phyloP scores from a whole-genome alignment of 2,113 vertebrate species.

The Grammomys surdaster region DNA sequence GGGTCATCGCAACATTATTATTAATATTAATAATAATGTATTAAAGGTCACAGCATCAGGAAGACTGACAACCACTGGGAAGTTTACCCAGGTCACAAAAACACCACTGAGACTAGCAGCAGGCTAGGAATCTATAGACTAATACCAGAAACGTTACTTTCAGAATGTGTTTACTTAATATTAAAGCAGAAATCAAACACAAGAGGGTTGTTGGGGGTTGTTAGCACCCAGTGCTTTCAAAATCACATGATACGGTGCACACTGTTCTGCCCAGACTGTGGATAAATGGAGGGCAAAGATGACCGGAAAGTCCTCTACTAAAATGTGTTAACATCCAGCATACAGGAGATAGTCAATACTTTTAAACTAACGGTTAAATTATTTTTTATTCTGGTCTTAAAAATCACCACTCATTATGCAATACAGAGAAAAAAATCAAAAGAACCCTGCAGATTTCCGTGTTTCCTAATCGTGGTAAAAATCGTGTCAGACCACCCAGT shows the following conservation, averaged over 20 bases:
- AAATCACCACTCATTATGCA: background rate
- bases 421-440: background rate
- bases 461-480: conserved; percentile 61
- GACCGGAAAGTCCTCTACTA: background rate
- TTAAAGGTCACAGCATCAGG: background rate
- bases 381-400: conserved; percentile 53
- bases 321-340: background rate
- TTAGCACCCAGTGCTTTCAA: background rate
- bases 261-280: background rate
- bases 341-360: background rate
- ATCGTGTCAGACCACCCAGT: background rate
- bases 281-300: background rate
- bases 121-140: background rate
- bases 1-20: too few species aligned
- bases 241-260: background rate
- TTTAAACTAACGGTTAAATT: conserved; percentile 28
- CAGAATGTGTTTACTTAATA: conserved; percentile 24
- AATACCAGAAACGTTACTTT: background rate
- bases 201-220: background rate
- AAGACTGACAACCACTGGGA: background rate
- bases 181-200: conserved; percentile 12
- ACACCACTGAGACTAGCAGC: background rate
- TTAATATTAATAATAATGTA: background rate
- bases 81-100: conserved; percentile 8
- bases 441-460: conserved; percentile 37